phyloP scores from a whole-genome alignment of 2,797 vertebrate genomes.

The Gallirallus australis region DNA sequence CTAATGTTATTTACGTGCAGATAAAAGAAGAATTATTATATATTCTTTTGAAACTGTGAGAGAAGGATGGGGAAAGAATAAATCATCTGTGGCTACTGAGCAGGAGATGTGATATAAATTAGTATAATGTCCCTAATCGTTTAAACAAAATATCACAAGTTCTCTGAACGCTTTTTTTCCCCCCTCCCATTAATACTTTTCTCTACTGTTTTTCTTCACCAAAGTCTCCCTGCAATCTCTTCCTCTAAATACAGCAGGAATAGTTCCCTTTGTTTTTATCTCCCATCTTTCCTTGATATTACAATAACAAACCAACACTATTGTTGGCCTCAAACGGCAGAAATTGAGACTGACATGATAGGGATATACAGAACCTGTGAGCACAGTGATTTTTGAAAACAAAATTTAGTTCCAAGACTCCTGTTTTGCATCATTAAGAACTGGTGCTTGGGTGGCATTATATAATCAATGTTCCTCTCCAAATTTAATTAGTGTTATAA shows the following conservation, averaged over 20 bases:
- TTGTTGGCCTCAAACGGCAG: not conserved
- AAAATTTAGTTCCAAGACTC: not conserved
- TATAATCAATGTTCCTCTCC: not conserved
- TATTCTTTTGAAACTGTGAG: not conserved
- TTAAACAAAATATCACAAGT: not conserved
- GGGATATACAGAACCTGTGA: not conserved
- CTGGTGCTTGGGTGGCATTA: not conserved
- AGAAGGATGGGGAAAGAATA: not conserved
- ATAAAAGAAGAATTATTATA: not conserved
- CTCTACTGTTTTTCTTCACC: not conserved
- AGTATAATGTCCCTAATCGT: accelerated
- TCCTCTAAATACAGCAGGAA: not conserved
- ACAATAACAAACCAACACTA: not conserved
- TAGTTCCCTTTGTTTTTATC: not conserved
- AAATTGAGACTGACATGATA: not conserved
- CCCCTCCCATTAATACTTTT: not conserved
- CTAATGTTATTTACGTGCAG: not conserved
- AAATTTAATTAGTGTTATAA: slow-evolving; percentile 28
- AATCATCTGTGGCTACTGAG: not conserved
- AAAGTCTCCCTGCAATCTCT: not conserved
- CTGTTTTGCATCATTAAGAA: not conserved
- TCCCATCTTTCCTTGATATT: not conserved
- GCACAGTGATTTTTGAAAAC: not conserved
- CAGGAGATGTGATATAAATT: not conserved
- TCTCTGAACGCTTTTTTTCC: accelerated